Percentiles rank a stretch among this genome's conserved stretches.
These are phyloP conservation scores for Pediacus dermestoides DNA, from an alignment of 2,888 invertebrate genomes.

Conservation along the genomic window DNA sequence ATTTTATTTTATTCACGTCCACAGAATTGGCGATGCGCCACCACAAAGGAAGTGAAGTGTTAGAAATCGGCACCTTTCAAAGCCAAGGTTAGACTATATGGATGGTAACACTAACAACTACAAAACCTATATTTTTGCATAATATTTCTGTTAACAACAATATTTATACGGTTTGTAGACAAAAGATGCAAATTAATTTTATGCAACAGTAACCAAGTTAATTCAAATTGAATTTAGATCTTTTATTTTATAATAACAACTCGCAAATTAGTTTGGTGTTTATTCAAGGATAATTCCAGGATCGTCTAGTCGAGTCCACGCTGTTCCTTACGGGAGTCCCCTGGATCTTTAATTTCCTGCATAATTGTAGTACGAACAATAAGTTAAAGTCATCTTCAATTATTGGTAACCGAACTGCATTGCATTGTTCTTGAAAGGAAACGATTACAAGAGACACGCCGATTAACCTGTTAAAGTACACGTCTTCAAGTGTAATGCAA, in stretches of 20 bases:
- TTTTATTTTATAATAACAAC: no score
- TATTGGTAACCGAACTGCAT: constrained; percentile 20
- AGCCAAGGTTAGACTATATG: constrained; percentile 27
- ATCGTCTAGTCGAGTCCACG: no score
- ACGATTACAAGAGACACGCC: constrained; percentile 21
- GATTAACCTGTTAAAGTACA: constrained; percentile 26
- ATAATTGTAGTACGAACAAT: constrained; percentile 6
- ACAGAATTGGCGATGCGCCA: constrained; percentile 27
- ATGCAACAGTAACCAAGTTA: no score
- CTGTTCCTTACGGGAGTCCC: no score
- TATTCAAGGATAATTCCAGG: no score
- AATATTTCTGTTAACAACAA: no score
- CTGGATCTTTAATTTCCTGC: constrained; percentile 9
- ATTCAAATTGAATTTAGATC: no score
- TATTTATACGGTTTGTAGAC: no score
- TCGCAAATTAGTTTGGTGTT: no score
- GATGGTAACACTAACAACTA: no score
- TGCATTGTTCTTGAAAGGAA: constrained; percentile 22
- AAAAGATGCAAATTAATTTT: no score
- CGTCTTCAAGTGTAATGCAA: constrained; percentile 23
- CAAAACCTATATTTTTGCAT: no score
- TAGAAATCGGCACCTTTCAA: constrained; percentile 23
- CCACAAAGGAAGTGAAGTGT: constrained; percentile 27
- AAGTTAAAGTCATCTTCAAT: constrained; percentile 13
- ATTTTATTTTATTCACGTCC: constrained; percentile 27